phyloP scores from a whole-genome alignment of 2,888 invertebrate species.

The Neoaliturus tenellus region DNA sequence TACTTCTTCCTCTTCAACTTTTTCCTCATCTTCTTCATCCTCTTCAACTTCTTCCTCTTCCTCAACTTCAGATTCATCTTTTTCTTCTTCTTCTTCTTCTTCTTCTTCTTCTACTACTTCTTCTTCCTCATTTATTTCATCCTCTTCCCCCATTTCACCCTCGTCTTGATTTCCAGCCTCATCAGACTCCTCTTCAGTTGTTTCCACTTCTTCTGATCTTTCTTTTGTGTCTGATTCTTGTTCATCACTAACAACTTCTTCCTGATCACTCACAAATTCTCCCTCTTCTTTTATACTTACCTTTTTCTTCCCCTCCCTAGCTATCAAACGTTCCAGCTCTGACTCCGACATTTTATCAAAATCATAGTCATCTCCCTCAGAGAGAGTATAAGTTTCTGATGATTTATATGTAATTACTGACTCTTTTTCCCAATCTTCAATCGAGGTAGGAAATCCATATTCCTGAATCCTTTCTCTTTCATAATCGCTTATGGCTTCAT shows the following conservation, averaged over 20 bases:
- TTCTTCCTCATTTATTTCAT: background rate
- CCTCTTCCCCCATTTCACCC: background rate
- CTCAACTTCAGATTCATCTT: background rate
- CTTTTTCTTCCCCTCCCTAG: background rate
- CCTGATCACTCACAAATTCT: background rate
- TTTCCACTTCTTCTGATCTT: background rate
- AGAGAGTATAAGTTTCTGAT: background rate
- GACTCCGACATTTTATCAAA: constrained; percentile 13
- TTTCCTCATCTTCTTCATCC: background rate
- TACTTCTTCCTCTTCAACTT: background rate
- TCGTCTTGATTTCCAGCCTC: background rate
- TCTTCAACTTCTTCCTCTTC: background rate
- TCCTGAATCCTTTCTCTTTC: background rate
- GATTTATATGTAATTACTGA: background rate
- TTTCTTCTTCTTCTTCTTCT: background rate
- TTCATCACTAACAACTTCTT: background rate
- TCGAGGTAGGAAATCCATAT: background rate
- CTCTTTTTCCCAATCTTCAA: background rate
- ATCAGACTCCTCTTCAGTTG: background rate
- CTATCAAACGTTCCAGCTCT: background rate
- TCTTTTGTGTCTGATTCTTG: background rate
- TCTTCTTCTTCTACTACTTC: background rate
- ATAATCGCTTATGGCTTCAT: background rate
- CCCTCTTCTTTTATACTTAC: background rate
- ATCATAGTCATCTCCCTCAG: constrained; percentile 15